Conservation (phyloP, 2,113 vertebrate genomes). For the Procavia capensis region DNA sequence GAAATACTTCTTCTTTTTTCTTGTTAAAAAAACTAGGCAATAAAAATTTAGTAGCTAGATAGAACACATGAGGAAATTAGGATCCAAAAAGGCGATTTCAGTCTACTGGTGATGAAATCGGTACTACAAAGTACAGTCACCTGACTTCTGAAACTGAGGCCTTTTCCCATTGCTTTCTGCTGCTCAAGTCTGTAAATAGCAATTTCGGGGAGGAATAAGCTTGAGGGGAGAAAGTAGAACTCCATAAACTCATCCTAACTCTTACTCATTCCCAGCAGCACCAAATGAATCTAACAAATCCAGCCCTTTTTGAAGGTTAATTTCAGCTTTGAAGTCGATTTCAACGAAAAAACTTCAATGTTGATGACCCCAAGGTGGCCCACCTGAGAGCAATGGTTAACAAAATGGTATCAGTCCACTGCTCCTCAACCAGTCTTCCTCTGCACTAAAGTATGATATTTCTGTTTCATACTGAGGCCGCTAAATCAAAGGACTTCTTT, state of each 20-base stretch:
- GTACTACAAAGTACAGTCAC: neutral
- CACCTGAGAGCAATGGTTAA: neutral
- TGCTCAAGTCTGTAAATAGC: neutral
- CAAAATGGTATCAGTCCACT: neutral
- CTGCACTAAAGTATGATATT: neutral
- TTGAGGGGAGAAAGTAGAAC: neutral
- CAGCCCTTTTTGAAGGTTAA: neutral
- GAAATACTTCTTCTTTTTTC: neutral
- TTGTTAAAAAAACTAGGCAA: neutral
- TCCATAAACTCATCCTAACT: neutral
- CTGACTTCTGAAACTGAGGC: neutral
- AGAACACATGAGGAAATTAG: neutral
- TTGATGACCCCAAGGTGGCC: neutral
- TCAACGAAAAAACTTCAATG: conserved; percentile 9
- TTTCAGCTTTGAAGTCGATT: neutral
- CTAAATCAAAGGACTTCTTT: conserved; percentile 2
- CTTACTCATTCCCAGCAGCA: neutral
- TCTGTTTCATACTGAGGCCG: neutral
- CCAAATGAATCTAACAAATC: neutral
- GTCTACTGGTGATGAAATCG: neutral
- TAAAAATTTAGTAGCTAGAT: neutral
- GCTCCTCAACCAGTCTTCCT: neutral
- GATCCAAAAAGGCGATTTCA: neutral
- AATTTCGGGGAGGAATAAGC: neutral
- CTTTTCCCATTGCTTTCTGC: neutral